These are phyloP conservation scores for Meteorus cinctellus DNA, from an alignment of 2,888 invertebrate genomes.

Conservation along the genomic window DNA sequence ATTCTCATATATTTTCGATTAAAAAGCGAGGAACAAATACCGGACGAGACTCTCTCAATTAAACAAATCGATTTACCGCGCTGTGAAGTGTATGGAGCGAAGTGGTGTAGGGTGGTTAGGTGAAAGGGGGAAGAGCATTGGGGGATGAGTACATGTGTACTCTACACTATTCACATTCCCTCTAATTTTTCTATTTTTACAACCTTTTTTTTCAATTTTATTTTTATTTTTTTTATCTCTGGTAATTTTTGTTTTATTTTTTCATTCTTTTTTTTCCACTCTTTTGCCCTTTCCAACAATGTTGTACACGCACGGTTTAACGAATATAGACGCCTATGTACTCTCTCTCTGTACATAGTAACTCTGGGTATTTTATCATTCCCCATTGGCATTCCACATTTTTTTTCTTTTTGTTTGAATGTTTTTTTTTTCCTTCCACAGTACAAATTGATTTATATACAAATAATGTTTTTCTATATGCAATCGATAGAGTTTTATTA, in stretches of 20 bases:
- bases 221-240: neutral
- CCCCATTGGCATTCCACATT: constrained; percentile 26
- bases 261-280: neutral
- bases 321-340: constrained; percentile 51
- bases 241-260: too few species aligned
- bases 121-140: neutral
- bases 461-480: neutral
- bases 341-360: too few species aligned
- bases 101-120: constrained; percentile 18
- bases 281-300: constrained; percentile 47
- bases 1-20: constrained; percentile 40
- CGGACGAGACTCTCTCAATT: constrained; percentile 62
- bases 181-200: constrained; percentile 34
- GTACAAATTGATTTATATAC: neutral
- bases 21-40: constrained; percentile 40
- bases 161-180: constrained; percentile 43
- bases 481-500: neutral
- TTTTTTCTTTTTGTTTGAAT: constrained; percentile 8
- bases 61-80: constrained; percentile 63
- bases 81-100: constrained; percentile 7
- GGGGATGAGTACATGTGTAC: constrained; percentile 40
- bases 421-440: constrained; percentile 11
- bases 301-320: constrained; percentile 48
- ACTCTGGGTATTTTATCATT: constrained; percentile 8
- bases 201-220: constrained; percentile 5